A percentile compares a stretch with the other conserved stretches of the same genome.
Evolutionary conservation across 2,797 vertebrate species (phyloP).

Genomic region (Onychomys torridus): DNA sequence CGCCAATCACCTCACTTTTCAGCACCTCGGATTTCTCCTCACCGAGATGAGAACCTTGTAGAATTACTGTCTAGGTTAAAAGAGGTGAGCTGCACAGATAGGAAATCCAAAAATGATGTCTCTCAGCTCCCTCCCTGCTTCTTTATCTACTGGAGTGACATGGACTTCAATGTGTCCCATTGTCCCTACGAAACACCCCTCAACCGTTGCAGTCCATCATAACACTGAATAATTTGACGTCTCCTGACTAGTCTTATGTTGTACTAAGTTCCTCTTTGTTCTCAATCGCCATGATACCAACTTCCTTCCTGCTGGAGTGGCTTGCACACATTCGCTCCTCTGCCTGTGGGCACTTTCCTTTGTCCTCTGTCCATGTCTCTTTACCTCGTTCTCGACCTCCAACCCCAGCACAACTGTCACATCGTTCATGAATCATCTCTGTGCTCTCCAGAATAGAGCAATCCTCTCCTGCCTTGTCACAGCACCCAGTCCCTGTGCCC

Average conservation of each 20-base stretch:
- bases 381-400: not conserved
- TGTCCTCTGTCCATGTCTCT: not conserved
- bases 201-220: fast-evolving
- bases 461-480: not conserved
- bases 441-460: not conserved
- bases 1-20: not conserved
- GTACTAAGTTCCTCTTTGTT: not conserved
- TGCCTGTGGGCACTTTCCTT: not conserved
- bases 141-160: not conserved
- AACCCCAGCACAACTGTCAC: not conserved
- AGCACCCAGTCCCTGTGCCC: not conserved
- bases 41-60: not conserved
- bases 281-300: too few species aligned
- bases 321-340: not conserved
- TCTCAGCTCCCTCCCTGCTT: not conserved
- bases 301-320: not conserved
- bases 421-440: not conserved
- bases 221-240: not conserved
- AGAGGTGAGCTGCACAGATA: not conserved
- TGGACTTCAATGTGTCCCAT: not conserved
- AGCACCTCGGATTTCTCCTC: not conserved
- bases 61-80: not conserved
- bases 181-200: not conserved
- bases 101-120: not conserved
- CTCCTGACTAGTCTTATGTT: not conserved